A percentile compares a stretch with the other conserved stretches of the same genome.
Evolutionary conservation across 2,113 vertebrate genomes (phyloP).

Genomic region (Brachypodius melanocephalos): DNA sequence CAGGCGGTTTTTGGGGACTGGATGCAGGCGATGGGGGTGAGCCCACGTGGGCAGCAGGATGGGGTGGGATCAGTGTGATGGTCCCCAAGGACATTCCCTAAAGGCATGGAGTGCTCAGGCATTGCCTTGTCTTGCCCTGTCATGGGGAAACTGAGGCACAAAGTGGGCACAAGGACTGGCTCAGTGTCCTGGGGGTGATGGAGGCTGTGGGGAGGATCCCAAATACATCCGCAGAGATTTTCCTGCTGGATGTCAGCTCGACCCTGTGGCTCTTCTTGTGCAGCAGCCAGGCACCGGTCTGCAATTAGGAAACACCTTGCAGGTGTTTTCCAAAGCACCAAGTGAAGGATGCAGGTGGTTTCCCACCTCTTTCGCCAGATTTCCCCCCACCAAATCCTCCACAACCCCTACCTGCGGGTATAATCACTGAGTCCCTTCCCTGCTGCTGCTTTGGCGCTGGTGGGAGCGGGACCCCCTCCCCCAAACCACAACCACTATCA

Average conservation of each 20-base stretch:
- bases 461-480: fast-evolving
- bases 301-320: not conserved
- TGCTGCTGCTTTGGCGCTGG: not conserved
- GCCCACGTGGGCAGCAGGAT: fast-evolving
- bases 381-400: not conserved
- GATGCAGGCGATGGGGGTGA: not conserved
- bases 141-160: not conserved
- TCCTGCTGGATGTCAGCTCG: not conserved
- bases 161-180: not conserved
- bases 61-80: not conserved
- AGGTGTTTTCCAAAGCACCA: not conserved
- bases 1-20: not conserved
- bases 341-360: not conserved
- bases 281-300: not conserved
- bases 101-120: not conserved
- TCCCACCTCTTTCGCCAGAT: not conserved
- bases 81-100: not conserved
- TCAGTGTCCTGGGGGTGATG: not conserved
- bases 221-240: not conserved
- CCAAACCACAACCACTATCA: fast-evolving
- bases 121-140: not conserved
- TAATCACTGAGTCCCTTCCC: not conserved
- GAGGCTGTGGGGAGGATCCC: not conserved
- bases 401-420: not conserved
- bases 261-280: not conserved